These are phyloP conservation scores for Saccostrea echinata DNA, from an alignment of 1,140 invertebrate genomes.

Conservation along the genomic window DNA sequence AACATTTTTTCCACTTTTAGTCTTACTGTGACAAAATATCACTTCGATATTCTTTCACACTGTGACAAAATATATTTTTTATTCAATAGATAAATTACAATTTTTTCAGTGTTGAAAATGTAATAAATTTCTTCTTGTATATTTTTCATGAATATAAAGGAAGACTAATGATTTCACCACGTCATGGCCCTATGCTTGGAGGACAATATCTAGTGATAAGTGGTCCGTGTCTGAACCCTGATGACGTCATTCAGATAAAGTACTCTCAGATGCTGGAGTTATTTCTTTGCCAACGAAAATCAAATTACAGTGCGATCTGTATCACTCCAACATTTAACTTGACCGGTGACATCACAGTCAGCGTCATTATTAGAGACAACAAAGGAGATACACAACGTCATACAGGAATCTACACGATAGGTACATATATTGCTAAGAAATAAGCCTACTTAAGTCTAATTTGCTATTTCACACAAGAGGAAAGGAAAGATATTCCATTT, in stretches of 20 bases:
- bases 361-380: not conserved
- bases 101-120: not conserved
- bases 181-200: constrained; percentile 41
- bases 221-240: constrained; percentile 36
- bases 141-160: not conserved
- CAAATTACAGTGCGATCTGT: constrained; percentile 28
- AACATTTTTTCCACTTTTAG: too few relatives aligned
- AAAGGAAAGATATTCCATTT: too few relatives aligned
- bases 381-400: not conserved
- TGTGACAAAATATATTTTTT: too few relatives aligned
- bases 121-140: too few relatives aligned
- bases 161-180: constrained; percentile 23
- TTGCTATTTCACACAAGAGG: not conserved
- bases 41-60: too few relatives aligned
- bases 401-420: not conserved
- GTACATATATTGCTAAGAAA: not conserved
- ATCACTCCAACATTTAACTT: constrained; percentile 35
- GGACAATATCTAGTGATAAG: constrained; percentile 29
- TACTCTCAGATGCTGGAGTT: not conserved
- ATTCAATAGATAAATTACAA: too few relatives aligned
- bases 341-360: constrained; percentile 14
- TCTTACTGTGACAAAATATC: too few relatives aligned
- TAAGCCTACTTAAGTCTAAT: not conserved
- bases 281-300: not conserved
- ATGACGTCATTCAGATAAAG: constrained; percentile 31